Base-by-base conservation (phyloP, 1,140 invertebrate genomes). In the Drosophila bifasciata region DNA sequence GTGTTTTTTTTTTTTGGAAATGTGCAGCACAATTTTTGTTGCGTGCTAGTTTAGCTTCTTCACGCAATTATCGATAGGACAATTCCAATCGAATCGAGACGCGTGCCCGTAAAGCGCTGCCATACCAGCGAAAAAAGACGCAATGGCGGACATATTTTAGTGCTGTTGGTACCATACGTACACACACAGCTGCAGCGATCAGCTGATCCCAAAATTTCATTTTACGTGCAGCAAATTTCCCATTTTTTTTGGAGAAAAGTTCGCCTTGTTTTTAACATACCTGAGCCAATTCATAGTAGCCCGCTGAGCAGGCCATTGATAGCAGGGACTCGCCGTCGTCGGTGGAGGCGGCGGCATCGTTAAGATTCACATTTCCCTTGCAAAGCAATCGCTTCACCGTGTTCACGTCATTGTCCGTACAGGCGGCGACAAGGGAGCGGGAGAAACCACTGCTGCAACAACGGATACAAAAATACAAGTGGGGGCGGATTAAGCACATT, bases 321-420 rank as follows among this genome's bases (percentile, higher is more conserved):
- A 99, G 93, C 44, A 99, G 92, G 85, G 96, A 97, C 92, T 98
- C 97, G 68, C 97, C 97, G 91, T 98, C 97, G 92, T 98, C 97
- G 36, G 96, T 97, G 45, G 97, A 97, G 92, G 98, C 96, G 15
- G 81, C 72, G 40, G 97, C 97, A 93, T 98, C 97, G 93, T 97
- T 96, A 13, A 98, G 96, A 88, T 96, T 97, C 66, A 95, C 93
- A 52, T 88, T 92, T 16, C 97, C 97, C 93, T 99, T 97, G 46
- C 97, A 97, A 36, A 99, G 93, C 53, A 99, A 93, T 91, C 97
- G 96, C 64, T 95, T 94, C 11, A 98, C 97, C 11, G 97, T 97
- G 70, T 95, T 95, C 43, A 98, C 96, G 93, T 98, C 97, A 55
- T 97, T 97, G 92, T 98, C 97, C 55, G 95, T 96, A 91, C 97